Evolutionary conservation across 1,140 invertebrate species (phyloP), one percentile per base, ranked within the genome.

Genomic region (Cherax destructor): DNA sequence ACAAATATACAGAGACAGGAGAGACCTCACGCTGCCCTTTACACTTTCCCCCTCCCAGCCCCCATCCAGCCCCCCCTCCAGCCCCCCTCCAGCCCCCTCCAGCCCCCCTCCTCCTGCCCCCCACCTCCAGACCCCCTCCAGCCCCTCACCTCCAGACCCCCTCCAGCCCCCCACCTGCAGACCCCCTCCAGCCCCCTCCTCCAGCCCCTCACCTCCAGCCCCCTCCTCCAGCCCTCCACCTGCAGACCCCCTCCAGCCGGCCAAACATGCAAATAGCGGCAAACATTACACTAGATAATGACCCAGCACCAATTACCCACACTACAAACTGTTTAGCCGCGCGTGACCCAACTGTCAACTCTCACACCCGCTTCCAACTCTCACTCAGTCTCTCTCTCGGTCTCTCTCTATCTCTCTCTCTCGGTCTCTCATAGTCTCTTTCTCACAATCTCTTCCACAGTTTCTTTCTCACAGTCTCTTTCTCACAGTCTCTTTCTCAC

Each of bases 251-350:
- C 21, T 30, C 84, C n/a, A 69, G 52, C 85, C 85, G 85, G 85
- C 76, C 85, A 86, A 86, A 86, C 85, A 86, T 78, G 85, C 76
- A 86, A 86, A 86, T 86, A 86, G 85, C 74, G 85, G 50, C 85
- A 86, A 86, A 86, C 85, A 86, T 86, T 86, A 86, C 85, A 50
- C 85, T 56, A 78, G 69, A 78, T 86, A 86, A 86, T 86, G 72
- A 74, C 30, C 24, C n/a, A n/a, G 50, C 69, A 72, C n/a, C 69
- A 86, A 77, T 86, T 86, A 86, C 74, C 85, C 24, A 11, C 79
- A 72, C 49, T 86, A 72, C 85, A 86, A 86, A 86, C 85, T 86
- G 85, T 86, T 86, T 86, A 86, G 74, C 50, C 10, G 24, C 10
- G 76, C 85, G 85, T 86, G 85, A 86, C 85, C 10, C 50, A 21